Evolutionary conservation across 2,113 vertebrate species (phyloP).

Genomic region (Tringa solitaria): DNA sequence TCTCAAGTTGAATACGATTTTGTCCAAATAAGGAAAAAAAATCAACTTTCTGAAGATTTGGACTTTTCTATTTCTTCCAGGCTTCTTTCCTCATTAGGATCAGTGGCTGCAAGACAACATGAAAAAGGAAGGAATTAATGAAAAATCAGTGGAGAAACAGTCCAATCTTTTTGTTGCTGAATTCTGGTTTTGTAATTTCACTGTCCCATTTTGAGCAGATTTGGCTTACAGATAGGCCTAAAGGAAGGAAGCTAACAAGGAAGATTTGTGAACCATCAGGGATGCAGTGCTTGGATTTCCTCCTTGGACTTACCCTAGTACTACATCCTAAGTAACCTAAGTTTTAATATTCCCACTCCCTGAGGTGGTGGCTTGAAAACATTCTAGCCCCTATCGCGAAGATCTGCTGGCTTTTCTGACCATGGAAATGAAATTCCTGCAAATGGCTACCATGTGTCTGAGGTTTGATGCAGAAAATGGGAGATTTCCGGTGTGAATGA

Average conservation of each 20-base stretch:
- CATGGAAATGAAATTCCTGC: background rate
- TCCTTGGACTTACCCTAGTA: background rate
- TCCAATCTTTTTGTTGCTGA: background rate
- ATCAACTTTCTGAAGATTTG: background rate
- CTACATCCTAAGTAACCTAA: accelerated
- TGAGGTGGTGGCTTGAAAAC: background rate
- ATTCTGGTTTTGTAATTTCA: background rate
- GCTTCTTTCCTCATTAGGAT: background rate
- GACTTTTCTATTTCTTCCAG: background rate
- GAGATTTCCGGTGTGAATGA: background rate
- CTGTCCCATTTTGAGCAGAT: background rate
- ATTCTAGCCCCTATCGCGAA: background rate
- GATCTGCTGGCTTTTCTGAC: background rate
- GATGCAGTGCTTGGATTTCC: background rate
- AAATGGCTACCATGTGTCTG: accelerated
- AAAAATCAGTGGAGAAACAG: background rate
- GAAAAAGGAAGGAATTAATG: background rate
- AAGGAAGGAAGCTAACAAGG: background rate
- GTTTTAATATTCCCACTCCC: background rate
- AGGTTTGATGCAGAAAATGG: background rate
- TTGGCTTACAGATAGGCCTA: background rate
- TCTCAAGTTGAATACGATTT: background rate
- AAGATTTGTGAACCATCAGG: accelerated
- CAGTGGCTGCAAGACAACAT: background rate
- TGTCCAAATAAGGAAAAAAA: background rate